Evolutionary conservation across 2,888 invertebrate genomes (phyloP), one percentile per base, ranked within the genome.

Genomic region (Norana najaformis): DNA sequence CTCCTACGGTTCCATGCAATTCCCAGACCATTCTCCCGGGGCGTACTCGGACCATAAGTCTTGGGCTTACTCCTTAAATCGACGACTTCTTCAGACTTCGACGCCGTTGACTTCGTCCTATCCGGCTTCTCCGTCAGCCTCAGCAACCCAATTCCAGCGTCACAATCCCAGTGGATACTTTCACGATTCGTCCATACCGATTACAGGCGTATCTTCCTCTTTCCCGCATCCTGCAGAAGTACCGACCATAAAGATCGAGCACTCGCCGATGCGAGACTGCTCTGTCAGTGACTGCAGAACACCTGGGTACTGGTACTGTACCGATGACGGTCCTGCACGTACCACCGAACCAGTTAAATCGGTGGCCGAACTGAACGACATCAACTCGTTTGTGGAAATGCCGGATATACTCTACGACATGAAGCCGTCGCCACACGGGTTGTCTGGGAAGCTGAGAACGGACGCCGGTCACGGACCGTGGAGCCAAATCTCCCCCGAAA

Each of bases 231-330:
- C 85, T 34, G 20, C 35, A 8, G 85, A 85, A 18, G 36, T 85
- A 16, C 85, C 85, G 35, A n/a, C 85, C 36, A 85, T 85, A 16
- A 85, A 85, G 85, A 85, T 85, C 36, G 85, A 85, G 36, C 85
- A 85, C n/a, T 69, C 69, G 6, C 69, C 69, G 2, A 0, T 69
- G 69, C 69, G n/a, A 13, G 69, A 69, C 69, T 69, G 69, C n/a
- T 69, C 69, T n/a, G 69, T 69, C 69, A n/a, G 69, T 0, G 69
- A 69, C 14, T 69, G 69, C 69, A 30, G 69, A 13, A 69, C 69
- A 0, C 69, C 69, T 11, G 69, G 69, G 69, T 69, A 69, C 69
- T 69, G 69, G 69, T 69, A 69, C 69, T 69, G 69, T 16, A 16
- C 85, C 85, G 85, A 37, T 8, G 85, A 85, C 85, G 85, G 37